Conservation (phyloP, 35 echinoderm and acorn worm species). For the Heliocidaris tuberculata region DNA sequence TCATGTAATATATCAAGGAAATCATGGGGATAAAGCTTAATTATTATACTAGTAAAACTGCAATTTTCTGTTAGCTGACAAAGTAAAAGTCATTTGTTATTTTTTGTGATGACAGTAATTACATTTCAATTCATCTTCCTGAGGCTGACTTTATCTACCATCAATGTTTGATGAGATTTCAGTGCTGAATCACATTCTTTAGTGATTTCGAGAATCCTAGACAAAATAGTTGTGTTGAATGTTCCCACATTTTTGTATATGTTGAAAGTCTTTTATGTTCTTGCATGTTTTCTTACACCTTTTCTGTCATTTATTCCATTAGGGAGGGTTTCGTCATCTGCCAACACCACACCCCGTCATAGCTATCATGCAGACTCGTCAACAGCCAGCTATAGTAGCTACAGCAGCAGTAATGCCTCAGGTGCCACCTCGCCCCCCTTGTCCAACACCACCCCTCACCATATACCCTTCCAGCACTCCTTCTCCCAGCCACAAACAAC, state of each 20-base stretch:
- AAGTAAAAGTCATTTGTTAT: no score
- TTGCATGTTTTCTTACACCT: background rate
- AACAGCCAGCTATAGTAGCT: constrained; percentile 45
- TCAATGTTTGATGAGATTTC: no score
- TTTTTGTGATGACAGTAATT: no score
- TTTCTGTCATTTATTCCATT: background rate
- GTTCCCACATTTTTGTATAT: background rate
- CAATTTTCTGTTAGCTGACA: no score
- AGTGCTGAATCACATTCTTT: background rate
- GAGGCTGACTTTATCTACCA: no score
- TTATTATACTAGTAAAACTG: no score
- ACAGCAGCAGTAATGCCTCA: constrained; percentile 45
- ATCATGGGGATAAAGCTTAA: background rate
- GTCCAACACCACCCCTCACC: constrained; percentile 12
- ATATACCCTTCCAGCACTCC: constrained; percentile 35
- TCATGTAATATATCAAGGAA: background rate
- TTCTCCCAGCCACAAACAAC: background rate
- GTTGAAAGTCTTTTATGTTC: background rate
- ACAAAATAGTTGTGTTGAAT: background rate
- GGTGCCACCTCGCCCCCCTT: constrained; percentile 45
- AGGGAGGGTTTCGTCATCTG: constrained; percentile 41
- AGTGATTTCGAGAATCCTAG: no score
- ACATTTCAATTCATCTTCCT: no score
- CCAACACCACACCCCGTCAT: constrained; percentile 57
- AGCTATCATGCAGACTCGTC: constrained; percentile 27